Base-by-base conservation (phyloP, 1,140 invertebrate species). In the Eciton burchellii region DNA sequence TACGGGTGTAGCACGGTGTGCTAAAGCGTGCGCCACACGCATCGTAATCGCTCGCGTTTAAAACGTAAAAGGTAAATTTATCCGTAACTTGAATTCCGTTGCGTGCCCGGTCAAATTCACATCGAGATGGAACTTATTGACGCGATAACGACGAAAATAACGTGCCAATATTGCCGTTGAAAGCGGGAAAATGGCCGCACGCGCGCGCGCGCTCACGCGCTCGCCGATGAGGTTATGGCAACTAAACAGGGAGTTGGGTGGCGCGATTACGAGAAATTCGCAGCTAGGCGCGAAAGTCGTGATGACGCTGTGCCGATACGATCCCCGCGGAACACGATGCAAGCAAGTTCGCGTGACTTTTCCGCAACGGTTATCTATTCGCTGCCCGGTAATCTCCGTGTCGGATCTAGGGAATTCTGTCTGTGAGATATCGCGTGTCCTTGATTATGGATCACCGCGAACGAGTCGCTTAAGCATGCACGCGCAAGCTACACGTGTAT, bases 371-470 rank as follows among this genome's bases (percentile, higher is more conserved):
- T 91, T 91, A 88, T 91, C 89, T 91, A 85, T 89, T 89, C 88
- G 82, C 82, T 66, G 86, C 52, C 84, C 81, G 82, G 86, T 89
- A 88, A 91, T 92, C 89, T 88, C 66, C 57, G 60, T 71, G 84
- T 65, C 72, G 77, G 83, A 90, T 91, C 89, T 90, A 52, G 83
- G 79, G 86, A 89, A 90, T 91, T 88, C 81, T 84, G 84, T 84
- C 83, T 83, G 88, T 92, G 88, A 92, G 91, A 92, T 93, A 92
- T 93, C 87, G 90, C 90, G 86, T 90, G 89, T 87, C 87, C 76
- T 89, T 92, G 91, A 93, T 93, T 92, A 91, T 90, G 89, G 88
- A 90, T 92, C 88, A 90, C 84, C 83, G 62, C 21, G 62, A 77
- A 68, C 35, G 62, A 56, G 24, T 19, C 29, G 47, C 19, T 54